Evolutionary conservation across 2,888 invertebrate species (phyloP).

Genomic region (Julus scanicus): DNA sequence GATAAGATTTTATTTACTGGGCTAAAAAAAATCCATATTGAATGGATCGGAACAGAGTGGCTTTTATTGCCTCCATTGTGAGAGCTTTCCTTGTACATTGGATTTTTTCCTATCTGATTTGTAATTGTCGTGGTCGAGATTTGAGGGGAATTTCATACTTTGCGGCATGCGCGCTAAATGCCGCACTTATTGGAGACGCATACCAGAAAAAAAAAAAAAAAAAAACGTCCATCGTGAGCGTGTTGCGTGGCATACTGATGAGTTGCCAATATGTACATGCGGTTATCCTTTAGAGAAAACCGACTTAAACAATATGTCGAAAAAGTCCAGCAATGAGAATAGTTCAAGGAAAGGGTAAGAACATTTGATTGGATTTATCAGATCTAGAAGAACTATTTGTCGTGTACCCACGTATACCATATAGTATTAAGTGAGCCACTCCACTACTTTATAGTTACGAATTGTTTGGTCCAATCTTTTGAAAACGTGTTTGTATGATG

Average conservation of each 20-base stretch:
- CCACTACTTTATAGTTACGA: too few relatives aligned
- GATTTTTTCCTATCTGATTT: not conserved
- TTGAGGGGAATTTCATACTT: conserved; percentile 1
- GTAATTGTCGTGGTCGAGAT: conserved; percentile 1
- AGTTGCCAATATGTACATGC: not conserved
- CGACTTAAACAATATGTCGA: not conserved
- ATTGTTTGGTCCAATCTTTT: too few relatives aligned
- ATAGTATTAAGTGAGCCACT: too few relatives aligned
- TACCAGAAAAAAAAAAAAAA: not conserved
- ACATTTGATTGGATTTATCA: too few relatives aligned
- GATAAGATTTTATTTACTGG: not conserved
- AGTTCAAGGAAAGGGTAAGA: too few relatives aligned
- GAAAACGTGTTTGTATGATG: too few relatives aligned
- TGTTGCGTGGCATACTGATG: not conserved
- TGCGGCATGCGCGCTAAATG: not conserved
- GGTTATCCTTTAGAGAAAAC: not conserved
- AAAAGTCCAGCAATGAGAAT: too few relatives aligned
- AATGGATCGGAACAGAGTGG: conserved; percentile 1
- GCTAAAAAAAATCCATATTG: not conserved
- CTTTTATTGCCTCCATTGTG: conserved; percentile 1
- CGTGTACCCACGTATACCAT: too few relatives aligned
- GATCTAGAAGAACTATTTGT: too few relatives aligned
- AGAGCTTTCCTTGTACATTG: not conserved
- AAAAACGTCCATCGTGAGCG: not conserved
- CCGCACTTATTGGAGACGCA: not conserved